phyloP scores from a whole-genome alignment of 1,140 invertebrate genomes.

The Formica selysi region DNA sequence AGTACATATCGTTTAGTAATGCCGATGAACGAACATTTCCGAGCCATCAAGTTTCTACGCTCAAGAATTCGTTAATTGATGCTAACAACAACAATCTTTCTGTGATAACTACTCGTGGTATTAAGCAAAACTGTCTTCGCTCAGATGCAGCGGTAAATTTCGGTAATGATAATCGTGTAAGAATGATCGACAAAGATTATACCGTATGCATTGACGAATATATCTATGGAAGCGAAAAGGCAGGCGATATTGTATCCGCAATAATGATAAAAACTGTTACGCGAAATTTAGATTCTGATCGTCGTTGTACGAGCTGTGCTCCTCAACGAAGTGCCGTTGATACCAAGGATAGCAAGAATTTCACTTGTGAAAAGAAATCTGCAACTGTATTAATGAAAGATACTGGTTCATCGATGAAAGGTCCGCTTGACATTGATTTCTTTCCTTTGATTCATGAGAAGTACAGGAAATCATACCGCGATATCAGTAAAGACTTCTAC shows the following conservation, averaged over 20 bases:
- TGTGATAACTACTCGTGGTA: neutral
- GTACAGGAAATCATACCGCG: neutral
- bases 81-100: conserved; percentile 48
- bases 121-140: conserved; percentile 6
- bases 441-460: neutral
- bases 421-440: neutral
- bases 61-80: neutral
- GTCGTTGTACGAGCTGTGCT: neutral
- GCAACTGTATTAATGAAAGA: neutral
- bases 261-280: neutral
- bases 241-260: conserved; percentile 7
- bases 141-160: neutral
- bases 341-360: neutral
- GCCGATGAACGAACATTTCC: neutral
- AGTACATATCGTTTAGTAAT: neutral
- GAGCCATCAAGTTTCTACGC: neutral
- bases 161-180: neutral
- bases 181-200: neutral
- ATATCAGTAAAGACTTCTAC: conserved; percentile 22
- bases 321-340: neutral
- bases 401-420: neutral
- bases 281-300: neutral
- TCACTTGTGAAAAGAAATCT: neutral
- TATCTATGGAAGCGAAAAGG: neutral
- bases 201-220: neutral